Percentiles rank a stretch among this genome's conserved stretches.
Evolutionary conservation across 2,113 vertebrate species (phyloP).

Genomic region (Zosterops borbonicus): DNA sequence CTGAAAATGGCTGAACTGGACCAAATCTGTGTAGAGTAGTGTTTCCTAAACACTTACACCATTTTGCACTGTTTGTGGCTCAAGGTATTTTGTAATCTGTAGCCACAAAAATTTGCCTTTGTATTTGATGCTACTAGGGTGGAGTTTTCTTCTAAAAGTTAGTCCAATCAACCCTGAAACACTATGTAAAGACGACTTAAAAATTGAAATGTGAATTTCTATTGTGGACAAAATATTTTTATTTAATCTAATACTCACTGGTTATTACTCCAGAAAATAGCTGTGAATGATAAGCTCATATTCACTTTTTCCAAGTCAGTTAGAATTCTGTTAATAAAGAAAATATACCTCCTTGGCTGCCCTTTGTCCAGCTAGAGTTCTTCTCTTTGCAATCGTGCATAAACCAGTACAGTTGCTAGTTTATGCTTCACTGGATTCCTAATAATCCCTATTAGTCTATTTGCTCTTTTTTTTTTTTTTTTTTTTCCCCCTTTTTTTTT

Average conservation of each 20-base stretch:
- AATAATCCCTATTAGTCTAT: background rate
- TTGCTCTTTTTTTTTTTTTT: background rate
- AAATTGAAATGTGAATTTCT: background rate
- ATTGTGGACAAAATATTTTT: background rate
- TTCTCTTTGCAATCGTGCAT: rapidly evolving
- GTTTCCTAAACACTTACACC: background rate
- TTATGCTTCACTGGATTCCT: background rate
- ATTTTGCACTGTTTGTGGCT: background rate
- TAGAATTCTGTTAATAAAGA: background rate
- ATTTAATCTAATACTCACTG: background rate
- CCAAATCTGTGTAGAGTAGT: background rate
- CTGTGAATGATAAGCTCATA: background rate
- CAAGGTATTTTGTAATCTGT: background rate
- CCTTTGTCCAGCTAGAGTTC: background rate
- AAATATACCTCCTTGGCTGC: background rate
- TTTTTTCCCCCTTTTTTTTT: too few relatives aligned
- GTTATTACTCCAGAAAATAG: background rate
- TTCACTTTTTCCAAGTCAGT: background rate
- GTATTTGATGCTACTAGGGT: background rate
- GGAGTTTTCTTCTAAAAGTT: background rate
- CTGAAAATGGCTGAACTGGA: background rate
- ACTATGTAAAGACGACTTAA: background rate
- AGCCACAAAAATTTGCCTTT: background rate
- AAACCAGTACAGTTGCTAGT: background rate
- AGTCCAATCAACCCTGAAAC: background rate